Percentiles rank a stretch among this genome's conserved stretches.
Evolutionary conservation across 2,113 vertebrate genomes (phyloP).

Genomic region (Apteryx mantelli): DNA sequence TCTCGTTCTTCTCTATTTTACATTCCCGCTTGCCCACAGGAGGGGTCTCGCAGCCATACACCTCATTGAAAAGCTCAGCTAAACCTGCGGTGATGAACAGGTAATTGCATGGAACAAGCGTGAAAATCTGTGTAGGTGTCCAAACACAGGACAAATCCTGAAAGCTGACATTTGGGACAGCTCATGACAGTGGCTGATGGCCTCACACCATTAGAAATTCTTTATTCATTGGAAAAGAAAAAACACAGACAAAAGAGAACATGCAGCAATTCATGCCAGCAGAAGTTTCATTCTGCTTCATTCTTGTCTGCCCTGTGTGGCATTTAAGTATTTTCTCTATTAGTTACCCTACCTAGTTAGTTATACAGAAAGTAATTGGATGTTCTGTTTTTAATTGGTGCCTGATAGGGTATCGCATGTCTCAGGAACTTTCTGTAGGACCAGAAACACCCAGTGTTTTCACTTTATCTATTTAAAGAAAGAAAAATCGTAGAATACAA

Average conservation of each 20-base stretch:
- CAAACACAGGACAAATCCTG: neutral
- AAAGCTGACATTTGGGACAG: neutral
- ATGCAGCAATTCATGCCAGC: neutral
- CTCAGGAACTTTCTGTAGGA: neutral
- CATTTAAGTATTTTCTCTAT: no score
- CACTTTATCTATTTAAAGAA: neutral
- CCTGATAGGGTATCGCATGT: neutral
- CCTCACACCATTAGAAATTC: fast-evolving
- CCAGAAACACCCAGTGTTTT: neutral
- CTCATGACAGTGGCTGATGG: neutral
- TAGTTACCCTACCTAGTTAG: neutral
- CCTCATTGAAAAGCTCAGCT: neutral
- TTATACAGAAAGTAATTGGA: neutral
- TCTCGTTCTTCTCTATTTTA: neutral
- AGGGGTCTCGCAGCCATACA: neutral
- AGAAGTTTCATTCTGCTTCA: neutral
- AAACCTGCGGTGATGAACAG: fast-evolving
- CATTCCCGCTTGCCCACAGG: neutral
- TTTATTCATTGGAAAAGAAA: neutral
- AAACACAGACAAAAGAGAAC: neutral
- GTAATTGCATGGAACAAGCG: neutral
- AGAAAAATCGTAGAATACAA: neutral
- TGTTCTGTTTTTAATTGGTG: neutral
- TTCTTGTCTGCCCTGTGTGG: neutral
- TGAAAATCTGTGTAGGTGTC: neutral